Evolutionary conservation across 2,888 invertebrate genomes (phyloP).

Genomic region (Lysandra coridon): DNA sequence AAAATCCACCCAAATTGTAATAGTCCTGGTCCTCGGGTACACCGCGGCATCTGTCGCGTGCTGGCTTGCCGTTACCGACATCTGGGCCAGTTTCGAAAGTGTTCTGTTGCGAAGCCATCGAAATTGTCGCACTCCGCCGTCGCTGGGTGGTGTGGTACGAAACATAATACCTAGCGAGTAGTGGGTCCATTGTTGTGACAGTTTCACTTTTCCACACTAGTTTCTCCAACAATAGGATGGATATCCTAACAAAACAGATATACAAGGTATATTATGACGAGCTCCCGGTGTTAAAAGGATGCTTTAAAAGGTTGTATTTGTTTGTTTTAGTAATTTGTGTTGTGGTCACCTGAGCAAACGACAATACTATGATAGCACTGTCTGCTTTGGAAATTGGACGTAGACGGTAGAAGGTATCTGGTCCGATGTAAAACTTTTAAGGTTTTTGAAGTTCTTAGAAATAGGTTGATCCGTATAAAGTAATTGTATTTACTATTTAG

Average conservation of each 20-base stretch:
- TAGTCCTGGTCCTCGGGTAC: slow-evolving; percentile 2
- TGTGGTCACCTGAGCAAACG: neutral
- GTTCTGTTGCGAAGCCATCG: slow-evolving; percentile 49
- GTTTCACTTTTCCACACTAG: slow-evolving; percentile 13
- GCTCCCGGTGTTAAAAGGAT: neutral
- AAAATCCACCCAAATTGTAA: neutral
- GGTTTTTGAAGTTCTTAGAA: neutral
- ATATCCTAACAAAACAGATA: neutral
- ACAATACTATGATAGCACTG: neutral
- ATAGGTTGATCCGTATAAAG: too few species aligned
- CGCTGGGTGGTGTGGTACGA: slow-evolving; percentile 40
- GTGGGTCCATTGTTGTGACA: slow-evolving; percentile 6
- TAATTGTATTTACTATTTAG: too few species aligned
- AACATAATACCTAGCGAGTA: slow-evolving; percentile 21
- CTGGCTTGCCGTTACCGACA: slow-evolving; percentile 72
- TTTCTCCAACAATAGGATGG: neutral
- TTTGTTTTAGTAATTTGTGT: neutral
- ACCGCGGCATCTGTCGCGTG: slow-evolving; percentile 64
- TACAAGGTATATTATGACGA: neutral
- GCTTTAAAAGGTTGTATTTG: neutral
- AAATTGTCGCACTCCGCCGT: slow-evolving; percentile 65
- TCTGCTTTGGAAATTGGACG: neutral
- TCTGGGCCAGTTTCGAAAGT: slow-evolving; percentile 80
- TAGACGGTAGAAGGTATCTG: neutral
- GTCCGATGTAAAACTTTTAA: neutral